A percentile compares a stretch with the other conserved stretches of the same genome.
Evolutionary conservation across 2,113 vertebrate species (phyloP).

Genomic region (Erinaceus europaeus): DNA sequence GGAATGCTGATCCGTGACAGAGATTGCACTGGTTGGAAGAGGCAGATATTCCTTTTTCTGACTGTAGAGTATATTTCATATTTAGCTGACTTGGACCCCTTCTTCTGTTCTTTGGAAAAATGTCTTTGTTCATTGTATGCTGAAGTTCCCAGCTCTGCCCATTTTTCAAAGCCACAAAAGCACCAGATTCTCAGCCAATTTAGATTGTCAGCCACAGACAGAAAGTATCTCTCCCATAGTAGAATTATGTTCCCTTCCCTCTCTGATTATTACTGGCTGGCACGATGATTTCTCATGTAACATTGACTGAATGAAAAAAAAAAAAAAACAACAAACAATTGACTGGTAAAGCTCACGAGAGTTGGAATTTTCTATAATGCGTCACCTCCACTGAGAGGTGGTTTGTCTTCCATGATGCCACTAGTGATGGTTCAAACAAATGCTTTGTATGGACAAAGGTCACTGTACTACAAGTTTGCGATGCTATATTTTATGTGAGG

Average conservation of each 20-base stretch:
- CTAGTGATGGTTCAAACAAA: neutral
- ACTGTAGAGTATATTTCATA: neutral
- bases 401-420: neutral
- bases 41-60: neutral
- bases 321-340: neutral
- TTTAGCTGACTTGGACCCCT: neutral
- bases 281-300: too few species aligned
- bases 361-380: neutral
- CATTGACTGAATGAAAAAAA: neutral
- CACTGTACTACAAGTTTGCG: too few species aligned
- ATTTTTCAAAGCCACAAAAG: neutral
- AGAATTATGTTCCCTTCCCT: neutral
- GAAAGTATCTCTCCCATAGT: neutral
- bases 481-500: neutral
- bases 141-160: neutral
- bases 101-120: neutral
- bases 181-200: neutral
- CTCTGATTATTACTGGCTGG: neutral
- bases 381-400: neutral
- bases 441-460: neutral
- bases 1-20: neutral
- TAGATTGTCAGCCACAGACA: too few species aligned
- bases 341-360: too few species aligned
- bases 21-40: neutral
- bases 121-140: neutral